Evolutionary conservation across 2,113 vertebrate species (phyloP).

Genomic region (Thryonomys swinderianus): DNA sequence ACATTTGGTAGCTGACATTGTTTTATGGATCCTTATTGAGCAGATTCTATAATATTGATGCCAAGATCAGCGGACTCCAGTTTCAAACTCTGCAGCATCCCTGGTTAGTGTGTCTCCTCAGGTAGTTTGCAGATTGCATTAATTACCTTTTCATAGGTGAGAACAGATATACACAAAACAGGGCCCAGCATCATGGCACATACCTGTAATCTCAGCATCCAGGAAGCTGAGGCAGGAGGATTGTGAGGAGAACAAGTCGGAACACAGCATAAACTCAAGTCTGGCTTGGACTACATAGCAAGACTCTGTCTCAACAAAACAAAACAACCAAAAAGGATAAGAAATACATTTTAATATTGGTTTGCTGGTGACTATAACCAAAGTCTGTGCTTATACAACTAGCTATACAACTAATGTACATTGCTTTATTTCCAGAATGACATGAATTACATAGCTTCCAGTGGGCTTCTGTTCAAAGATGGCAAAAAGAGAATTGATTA

Average conservation of each 20-base stretch:
- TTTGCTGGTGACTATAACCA: neutral
- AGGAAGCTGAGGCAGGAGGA: neutral
- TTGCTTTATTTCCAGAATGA: constrained; percentile 81
- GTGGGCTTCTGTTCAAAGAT: constrained; percentile 96
- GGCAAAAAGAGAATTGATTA: constrained; percentile 98
- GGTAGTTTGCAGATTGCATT: neutral
- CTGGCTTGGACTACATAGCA: neutral
- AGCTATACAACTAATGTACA: neutral
- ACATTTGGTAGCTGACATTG: neutral
- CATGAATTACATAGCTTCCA: constrained; percentile 86
- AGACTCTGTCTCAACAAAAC: neutral
- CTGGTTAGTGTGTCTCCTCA: neutral
- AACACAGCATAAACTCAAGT: neutral
- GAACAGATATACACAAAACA: neutral
- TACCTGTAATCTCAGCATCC: neutral
- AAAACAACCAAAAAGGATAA: neutral
- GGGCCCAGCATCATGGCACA: neutral
- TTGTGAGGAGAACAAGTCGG: neutral
- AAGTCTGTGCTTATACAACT: neutral
- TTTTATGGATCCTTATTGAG: neutral
- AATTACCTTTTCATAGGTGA: neutral
- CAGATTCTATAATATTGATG: neutral
- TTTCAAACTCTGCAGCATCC: neutral
- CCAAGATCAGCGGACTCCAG: neutral
- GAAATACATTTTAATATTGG: neutral